These are phyloP conservation scores for Mesopsocus fuscifrons DNA, from an alignment of 2,888 invertebrate species.

Conservation along the genomic window DNA sequence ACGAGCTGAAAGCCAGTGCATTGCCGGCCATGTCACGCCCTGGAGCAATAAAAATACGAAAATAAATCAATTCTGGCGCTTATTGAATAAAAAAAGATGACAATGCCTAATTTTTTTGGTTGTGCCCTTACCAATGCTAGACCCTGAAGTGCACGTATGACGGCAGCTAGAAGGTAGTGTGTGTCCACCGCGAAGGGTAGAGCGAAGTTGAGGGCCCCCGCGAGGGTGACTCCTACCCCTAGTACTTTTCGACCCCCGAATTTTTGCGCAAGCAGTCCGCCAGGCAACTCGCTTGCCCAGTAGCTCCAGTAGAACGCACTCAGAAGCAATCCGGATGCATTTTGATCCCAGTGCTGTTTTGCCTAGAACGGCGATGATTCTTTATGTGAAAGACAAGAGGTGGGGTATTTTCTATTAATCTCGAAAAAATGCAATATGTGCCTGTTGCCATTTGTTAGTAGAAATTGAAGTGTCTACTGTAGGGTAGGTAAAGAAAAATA, in stretches of 20 bases:
- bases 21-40: slow-evolving; percentile 24
- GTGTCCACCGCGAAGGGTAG: slow-evolving; percentile 24
- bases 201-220: slow-evolving; percentile 24
- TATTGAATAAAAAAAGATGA: too few species aligned
- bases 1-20: slow-evolving; percentile 23
- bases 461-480: too few species aligned
- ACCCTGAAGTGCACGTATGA: slow-evolving; percentile 26
- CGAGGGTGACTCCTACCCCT: slow-evolving; percentile 23
- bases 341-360: not conserved
- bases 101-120: not conserved
- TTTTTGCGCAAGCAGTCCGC: slow-evolving; percentile 24
- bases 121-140: slow-evolving; percentile 24
- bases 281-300: slow-evolving; percentile 26
- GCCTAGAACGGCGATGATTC: too few species aligned
- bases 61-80: slow-evolving; percentile 7
- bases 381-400: too few species aligned
- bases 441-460: too few species aligned
- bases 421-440: too few species aligned
- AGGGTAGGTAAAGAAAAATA: too few species aligned
- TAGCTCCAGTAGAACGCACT: slow-evolving; percentile 28
- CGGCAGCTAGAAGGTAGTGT: slow-evolving; percentile 21
- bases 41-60: too few species aligned
- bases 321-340: slow-evolving; percentile 21
- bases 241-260: slow-evolving; percentile 26
- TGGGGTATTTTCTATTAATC: too few species aligned